Base-by-base conservation (phyloP, 2,797 vertebrate genomes). In the Gastrophryne carolinensis region DNA sequence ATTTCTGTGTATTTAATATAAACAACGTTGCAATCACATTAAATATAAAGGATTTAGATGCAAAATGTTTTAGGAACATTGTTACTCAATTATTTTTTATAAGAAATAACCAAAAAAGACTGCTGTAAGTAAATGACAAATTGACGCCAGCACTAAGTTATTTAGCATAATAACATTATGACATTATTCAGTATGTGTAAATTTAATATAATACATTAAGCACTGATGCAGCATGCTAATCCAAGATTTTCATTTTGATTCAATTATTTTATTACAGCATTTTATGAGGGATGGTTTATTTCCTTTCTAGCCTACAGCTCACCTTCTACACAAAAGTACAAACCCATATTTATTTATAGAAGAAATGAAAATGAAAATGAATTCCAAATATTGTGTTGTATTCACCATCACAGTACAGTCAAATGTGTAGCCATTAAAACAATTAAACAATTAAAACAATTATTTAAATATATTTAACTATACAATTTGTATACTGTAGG, bases 141-240 rank as follows among this genome's bases (percentile, higher is more conserved):
- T 44, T 29, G 15, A 27, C 24, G 47, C 17, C 61, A 44, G 29
- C n/a, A 37, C 15, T 35, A 63, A 44, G 50, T 53, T 24, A 24
- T 47, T 44, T 44, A 44, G 39, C 21, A 24, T 39, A 37, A 39
- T 21, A 37, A 39, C 34, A 62, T 62, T 37, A 62, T 3, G 35
- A 24, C 41, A 62, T n/a, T n/a, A 62, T 62, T 62, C 17, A 23
- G 19, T 23, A 37, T 61, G 32, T 39, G 35, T 62, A 56, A 56
- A 56, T 56, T 56, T 30, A 56, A 29, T 56, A 56, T 30, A 56
- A 27, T 56, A 56, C 26, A 56, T 56, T 56, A 56, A 30, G 15
- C 27, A 15, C 52, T 56, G 52, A 56, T 29, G 52, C 17, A n/a
- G 26, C 52, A 29, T 56, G 26, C 26, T 56, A 13, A 29, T 30